phyloP scores from a whole-genome alignment of 2,888 invertebrate species.

The Oeneis ivallda region DNA sequence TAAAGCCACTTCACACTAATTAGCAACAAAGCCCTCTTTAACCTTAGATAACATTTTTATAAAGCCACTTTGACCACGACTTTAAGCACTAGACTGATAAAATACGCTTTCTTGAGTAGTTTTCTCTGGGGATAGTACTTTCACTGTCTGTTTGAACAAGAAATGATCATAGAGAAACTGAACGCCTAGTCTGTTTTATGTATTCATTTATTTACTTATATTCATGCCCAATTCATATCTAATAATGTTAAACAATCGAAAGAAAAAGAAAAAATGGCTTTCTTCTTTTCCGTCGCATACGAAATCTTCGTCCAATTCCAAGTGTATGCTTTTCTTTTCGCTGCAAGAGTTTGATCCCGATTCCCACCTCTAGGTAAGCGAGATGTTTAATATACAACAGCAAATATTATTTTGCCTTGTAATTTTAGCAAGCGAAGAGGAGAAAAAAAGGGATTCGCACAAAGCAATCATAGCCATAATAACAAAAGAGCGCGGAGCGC shows the following conservation, averaged over 20 bases:
- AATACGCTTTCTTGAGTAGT: neutral
- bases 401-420: conserved; percentile 18
- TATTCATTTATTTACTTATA: too few relatives aligned
- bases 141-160: neutral
- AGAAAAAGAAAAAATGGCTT: too few relatives aligned
- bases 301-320: too few relatives aligned
- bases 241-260: too few relatives aligned
- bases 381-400: conserved; percentile 6
- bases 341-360: neutral
- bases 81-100: neutral
- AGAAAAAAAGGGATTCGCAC: conserved; percentile 19
- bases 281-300: too few relatives aligned
- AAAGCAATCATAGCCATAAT: conserved; percentile 29
- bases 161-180: neutral
- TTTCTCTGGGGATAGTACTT: neutral
- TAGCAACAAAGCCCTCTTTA: conserved; percentile 35
- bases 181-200: neutral
- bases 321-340: too few relatives aligned
- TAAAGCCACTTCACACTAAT: conserved; percentile 64
- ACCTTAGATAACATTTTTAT: conserved; percentile 22
- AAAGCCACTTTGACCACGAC: neutral
- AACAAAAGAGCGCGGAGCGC: conserved; percentile 22
- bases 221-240: too few relatives aligned
- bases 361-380: neutral
- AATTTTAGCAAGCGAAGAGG: conserved; percentile 24